Conservation (phyloP, 2,113 vertebrate genomes). For the Neolamprologus sp. region DNA sequence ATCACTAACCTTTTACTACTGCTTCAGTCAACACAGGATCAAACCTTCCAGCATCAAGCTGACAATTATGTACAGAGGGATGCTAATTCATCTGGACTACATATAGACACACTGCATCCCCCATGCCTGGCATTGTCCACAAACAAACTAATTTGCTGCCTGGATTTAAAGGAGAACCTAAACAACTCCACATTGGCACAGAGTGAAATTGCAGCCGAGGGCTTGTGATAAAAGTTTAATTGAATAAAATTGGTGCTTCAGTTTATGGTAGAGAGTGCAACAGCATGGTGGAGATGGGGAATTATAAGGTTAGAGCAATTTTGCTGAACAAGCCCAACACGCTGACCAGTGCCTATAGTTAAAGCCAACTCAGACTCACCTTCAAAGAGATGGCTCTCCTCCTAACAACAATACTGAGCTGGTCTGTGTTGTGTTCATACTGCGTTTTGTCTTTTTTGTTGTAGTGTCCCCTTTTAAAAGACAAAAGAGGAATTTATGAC, state of each 20-base stretch:
- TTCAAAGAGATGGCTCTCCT: slow-evolving; percentile 52
- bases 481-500: neutral
- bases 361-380: slow-evolving; percentile 45
- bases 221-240: slow-evolving; percentile 67
- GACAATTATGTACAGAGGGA: slow-evolving; percentile 32
- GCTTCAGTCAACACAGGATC: neutral
- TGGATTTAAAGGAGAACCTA: slow-evolving; percentile 42
- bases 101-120: slow-evolving; percentile 34
- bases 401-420: slow-evolving; percentile 21
- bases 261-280: slow-evolving; percentile 30
- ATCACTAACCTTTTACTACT: neutral
- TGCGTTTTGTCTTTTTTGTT: neutral
- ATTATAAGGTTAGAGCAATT: slow-evolving; percentile 50
- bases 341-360: slow-evolving; percentile 41
- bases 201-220: slow-evolving; percentile 37
- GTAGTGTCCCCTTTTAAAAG: neutral
- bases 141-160: slow-evolving; percentile 26
- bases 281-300: slow-evolving; percentile 27
- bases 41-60: slow-evolving; percentile 15
- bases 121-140: slow-evolving; percentile 27
- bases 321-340: slow-evolving; percentile 41
- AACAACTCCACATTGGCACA: slow-evolving; percentile 46
- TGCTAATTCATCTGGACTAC: slow-evolving; percentile 53
- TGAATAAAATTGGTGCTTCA: slow-evolving; percentile 50
- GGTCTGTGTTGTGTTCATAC: neutral